Evolutionary conservation across 2,113 vertebrate species (phyloP), one percentile per base, ranked within the genome.

Genomic region (Patagioenas fasciata): DNA sequence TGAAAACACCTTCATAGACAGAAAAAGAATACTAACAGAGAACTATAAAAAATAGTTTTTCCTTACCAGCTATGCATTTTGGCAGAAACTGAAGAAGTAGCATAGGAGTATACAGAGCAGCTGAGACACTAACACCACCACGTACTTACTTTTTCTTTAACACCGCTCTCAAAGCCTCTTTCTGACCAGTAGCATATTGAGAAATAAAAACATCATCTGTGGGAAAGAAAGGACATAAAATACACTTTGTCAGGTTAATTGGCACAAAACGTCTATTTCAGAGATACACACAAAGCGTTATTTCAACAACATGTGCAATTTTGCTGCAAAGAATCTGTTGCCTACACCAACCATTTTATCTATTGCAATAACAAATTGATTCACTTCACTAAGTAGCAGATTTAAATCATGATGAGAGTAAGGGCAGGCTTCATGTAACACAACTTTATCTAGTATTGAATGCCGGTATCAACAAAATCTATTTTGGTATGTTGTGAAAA

Each of bases 61-160:
- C 58, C 47, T 80, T 32, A 66, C 8, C 19, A 81, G 15, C 13
- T n/a, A 3, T 19, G 21, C 6, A 40, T 50, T 78, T 32, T 56
- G 47, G 16, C 24, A 83, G 54, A 73, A 44, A 18, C 24, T 61
- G n/a, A 53, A 58, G 54, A 1, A 56, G 21, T 16, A 31, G 25
- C 47, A 21, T 1, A 42, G 32, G 6, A 40, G 10, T 23, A 3
- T 21, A 25, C 8, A 77, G 58, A 81, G 56, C 28, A 87, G 51
- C 69, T 64, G 32, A 77, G 36, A 79, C 12, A 83, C 23, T 72
- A 77, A 64, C 38, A 91, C 3, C n/a, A 93, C 40, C 48, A 67
- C 23, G 65, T 36, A 97, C 98, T 97, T 97, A 99, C 99, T 99
- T 99, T 82, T 99, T 98, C 75, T 98, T 99, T 96, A 99, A 96